phyloP scores from a whole-genome alignment of 2,888 invertebrate genomes.

The Agrilus mali region DNA sequence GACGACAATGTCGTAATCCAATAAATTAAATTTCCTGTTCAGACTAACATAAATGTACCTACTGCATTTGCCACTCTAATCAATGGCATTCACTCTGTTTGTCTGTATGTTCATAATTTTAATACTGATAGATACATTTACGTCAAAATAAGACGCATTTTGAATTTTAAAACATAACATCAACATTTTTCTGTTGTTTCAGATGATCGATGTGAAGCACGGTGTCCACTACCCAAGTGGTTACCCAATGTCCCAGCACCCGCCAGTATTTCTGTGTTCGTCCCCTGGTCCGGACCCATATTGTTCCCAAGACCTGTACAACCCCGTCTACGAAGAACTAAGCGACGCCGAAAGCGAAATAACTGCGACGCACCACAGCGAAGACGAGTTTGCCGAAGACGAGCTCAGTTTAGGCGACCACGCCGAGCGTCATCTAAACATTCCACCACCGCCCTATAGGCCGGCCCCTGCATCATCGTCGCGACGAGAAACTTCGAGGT shows the following conservation, averaged over 20 bases:
- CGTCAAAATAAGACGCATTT: too few species aligned
- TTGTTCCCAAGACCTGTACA: constrained; percentile 50
- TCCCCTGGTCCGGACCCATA: constrained; percentile 55
- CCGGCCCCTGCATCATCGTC: constrained; percentile 33
- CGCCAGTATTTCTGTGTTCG: constrained; percentile 59
- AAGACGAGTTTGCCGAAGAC: constrained; percentile 78
- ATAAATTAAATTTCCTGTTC: too few species aligned
- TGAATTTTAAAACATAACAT: too few species aligned
- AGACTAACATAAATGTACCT: too few species aligned
- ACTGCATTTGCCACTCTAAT: too few species aligned
- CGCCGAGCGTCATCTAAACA: constrained; percentile 22
- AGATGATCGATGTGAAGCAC: constrained; percentile 62
- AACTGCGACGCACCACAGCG: constrained; percentile 52
- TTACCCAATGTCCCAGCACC: constrained; percentile 46
- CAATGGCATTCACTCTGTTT: too few species aligned
- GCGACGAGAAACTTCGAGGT: constrained; percentile 37
- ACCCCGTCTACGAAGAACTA: constrained; percentile 74
- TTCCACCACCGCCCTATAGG: constrained; percentile 33
- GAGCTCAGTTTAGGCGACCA: constrained; percentile 52
- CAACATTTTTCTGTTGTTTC: constrained; percentile 27
- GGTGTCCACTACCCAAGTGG: constrained; percentile 46
- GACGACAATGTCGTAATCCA: too few species aligned
- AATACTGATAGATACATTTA: too few species aligned
- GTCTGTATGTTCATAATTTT: too few species aligned
- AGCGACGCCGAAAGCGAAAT: constrained; percentile 49